Conservation (phyloP, 53 echinoderm and acorn worm genomes). For the Glandiceps talaboti region DNA sequence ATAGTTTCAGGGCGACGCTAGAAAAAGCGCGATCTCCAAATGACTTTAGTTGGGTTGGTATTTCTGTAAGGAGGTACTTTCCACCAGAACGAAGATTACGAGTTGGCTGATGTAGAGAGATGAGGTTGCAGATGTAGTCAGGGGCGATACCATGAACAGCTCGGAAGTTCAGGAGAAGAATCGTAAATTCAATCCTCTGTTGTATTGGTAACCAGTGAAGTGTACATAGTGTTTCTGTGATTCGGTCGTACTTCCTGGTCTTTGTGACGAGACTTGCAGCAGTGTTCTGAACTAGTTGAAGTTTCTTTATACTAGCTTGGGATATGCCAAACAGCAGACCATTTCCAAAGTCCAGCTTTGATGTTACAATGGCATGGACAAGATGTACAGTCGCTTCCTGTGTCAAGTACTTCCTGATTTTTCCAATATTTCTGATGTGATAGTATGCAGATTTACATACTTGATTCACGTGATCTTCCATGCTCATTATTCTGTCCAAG, state of each 20-base stretch:
- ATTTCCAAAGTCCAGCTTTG: background rate
- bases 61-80: background rate
- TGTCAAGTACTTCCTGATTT: background rate
- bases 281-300: background rate
- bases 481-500: background rate
- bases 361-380: background rate
- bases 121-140: background rate
- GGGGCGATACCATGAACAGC: background rate
- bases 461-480: background rate
- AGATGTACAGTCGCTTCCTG: background rate
- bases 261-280: background rate
- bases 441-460: background rate
- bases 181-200: background rate
- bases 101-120: background rate
- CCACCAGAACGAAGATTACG: background rate
- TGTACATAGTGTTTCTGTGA: background rate
- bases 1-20: background rate
- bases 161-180: background rate
- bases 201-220: background rate
- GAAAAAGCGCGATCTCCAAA: background rate
- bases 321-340: background rate
- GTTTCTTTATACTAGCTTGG: background rate
- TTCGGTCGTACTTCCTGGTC: background rate
- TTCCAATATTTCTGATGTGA: background rate
- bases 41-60: background rate